Percentiles rank a stretch among this genome's conserved stretches.
Evolutionary conservation across 2,113 vertebrate species (phyloP).

Genomic region (Isurus oxyrinchus): DNA sequence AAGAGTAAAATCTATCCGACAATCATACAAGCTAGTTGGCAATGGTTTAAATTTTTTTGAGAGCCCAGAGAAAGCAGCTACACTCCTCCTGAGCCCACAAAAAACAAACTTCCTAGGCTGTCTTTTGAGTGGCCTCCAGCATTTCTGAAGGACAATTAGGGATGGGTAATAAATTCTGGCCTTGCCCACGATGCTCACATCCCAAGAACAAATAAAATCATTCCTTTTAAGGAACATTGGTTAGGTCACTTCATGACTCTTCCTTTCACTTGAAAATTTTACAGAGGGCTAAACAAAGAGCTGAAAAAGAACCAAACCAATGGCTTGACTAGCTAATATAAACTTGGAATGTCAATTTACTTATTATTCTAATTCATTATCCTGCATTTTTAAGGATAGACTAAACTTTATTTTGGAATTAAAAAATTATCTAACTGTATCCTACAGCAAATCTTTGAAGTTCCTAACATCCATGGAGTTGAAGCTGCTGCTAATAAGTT

Average conservation of each 20-base stretch:
- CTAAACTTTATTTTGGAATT: not conserved
- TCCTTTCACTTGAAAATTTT: not conserved
- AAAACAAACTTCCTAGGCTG: not conserved
- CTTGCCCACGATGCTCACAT: too few relatives aligned
- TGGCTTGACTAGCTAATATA: not conserved
- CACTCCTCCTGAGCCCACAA: not conserved
- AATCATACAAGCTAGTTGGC: not conserved
- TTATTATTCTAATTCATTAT: not conserved
- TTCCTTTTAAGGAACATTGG: not conserved
- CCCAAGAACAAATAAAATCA: not conserved
- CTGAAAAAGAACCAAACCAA: not conserved
- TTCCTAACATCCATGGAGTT: not conserved
- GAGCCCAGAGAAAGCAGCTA: not conserved
- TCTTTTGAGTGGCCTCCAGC: not conserved
- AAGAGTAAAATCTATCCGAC: not conserved
- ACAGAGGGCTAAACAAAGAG: not conserved
- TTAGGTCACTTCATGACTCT: not conserved
- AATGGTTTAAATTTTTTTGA: not conserved
- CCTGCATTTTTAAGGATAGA: not conserved
- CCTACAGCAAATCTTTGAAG: not conserved
- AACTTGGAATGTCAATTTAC: not conserved
- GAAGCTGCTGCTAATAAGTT: not conserved
- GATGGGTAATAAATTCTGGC: too few relatives aligned
- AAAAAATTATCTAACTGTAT: not conserved
- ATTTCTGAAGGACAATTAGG: not conserved